Evolutionary conservation across 2,888 invertebrate genomes (phyloP), one percentile per base, ranked within the genome.

Genomic region (Eulithis prunata): DNA sequence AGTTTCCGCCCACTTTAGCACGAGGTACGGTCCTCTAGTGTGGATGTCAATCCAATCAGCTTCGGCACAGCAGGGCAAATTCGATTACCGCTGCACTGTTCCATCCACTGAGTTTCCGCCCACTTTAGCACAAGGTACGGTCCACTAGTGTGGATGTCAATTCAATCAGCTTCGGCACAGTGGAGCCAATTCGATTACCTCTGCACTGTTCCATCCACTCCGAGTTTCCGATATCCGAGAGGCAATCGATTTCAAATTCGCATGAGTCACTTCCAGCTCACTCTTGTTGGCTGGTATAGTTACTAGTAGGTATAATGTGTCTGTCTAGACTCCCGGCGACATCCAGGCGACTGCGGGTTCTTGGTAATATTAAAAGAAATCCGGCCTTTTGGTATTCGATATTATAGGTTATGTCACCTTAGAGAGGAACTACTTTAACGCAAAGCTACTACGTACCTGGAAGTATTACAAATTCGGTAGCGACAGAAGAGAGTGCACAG

Each of bases 301-400:
- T 21, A 21, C 21, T 21, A 21, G 21, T n/a, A n/a, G n/a, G n/a
- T 87, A 87, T 89, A 85, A 85, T 87, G 91, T n/a, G 45, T 45
- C 45, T 91, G 91, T 91, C 91, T 92, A 91, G 91, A 90, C 91
- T 83, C 78, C 75, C 76, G 91, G 91, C 91, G 91, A 81, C 91
- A 81, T 81, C 72, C 80, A 79, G 90, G 85, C 91, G 90, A 77
- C 4, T 11, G 11, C 83, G 80, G 74, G 82, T 84, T 82, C 21
- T 52, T 86, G 83, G 82, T 86, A 83, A 54, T 84, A 80, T 83
- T 77, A 38, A 56, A 52, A 57, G 64, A 69, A 54, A 43, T 60
- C 43, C 64, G 57, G 55, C 53, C 53, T 67, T 49, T 58, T 56
- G 65, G 21, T 53, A 52, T 57, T 10, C 13, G 46, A 13, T 52